A percentile compares a stretch with the other conserved stretches of the same genome.
Conservation (phyloP, 1,140 invertebrate genomes). For the Odontomachus brunneus region DNA sequence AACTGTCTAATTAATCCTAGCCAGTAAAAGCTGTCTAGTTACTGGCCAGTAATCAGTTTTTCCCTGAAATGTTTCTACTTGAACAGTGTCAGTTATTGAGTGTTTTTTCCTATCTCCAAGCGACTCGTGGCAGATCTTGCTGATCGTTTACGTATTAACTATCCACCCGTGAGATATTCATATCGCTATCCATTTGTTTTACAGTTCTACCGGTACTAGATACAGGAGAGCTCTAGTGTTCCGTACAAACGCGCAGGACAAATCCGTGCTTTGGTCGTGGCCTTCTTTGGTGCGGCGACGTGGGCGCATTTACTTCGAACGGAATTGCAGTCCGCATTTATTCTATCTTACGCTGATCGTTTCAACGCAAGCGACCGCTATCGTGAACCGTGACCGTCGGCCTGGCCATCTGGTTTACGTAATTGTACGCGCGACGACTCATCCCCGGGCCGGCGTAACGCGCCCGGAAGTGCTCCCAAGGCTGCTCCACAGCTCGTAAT, state of each 20-base stretch:
- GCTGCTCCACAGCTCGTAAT: background rate
- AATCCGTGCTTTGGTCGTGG: conserved; percentile 65
- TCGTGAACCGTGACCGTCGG: conserved; percentile 72
- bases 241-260: conserved; percentile 67
- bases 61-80: too few relatives aligned
- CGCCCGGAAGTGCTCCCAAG: conserved; percentile 61
- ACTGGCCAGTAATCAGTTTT: too few relatives aligned
- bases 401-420: conserved; percentile 71
- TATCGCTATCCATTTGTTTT: too few relatives aligned
- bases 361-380: conserved; percentile 70
- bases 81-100: too few relatives aligned
- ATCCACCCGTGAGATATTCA: too few relatives aligned
- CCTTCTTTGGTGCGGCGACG: conserved; percentile 70
- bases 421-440: conserved; percentile 64
- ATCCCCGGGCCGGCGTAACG: conserved; percentile 37
- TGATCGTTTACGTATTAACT: too few relatives aligned
- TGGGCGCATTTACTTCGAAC: conserved; percentile 72
- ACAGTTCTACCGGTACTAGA: background rate
- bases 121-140: too few relatives aligned
- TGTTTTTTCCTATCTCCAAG: too few relatives aligned
- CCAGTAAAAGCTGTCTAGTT: too few relatives aligned
- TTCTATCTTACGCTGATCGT: conserved; percentile 67
- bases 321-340: conserved; percentile 72
- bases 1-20: too few relatives aligned
- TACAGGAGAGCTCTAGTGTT: conserved; percentile 16